Percentiles rank a stretch among this genome's conserved stretches.
These are phyloP conservation scores for Sebastes fasciatus DNA, from an alignment of 2,113 vertebrate species.

Conservation along the genomic window DNA sequence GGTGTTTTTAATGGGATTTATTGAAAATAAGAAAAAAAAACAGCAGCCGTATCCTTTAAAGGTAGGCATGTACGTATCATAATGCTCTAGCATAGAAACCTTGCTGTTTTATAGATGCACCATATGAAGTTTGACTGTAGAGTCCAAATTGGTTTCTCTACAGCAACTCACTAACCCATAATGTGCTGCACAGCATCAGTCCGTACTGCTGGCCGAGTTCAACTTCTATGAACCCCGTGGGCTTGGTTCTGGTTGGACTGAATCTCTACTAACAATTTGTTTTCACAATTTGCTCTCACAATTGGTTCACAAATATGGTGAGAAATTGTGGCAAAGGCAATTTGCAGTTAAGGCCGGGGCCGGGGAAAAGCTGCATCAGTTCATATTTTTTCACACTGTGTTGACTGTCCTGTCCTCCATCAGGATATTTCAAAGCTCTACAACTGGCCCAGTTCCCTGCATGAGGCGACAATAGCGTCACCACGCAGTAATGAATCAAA, in stretches of 20 bases:
- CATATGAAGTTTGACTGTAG: background rate
- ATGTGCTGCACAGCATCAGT: background rate
- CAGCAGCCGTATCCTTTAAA: background rate
- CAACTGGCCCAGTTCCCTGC: conserved; percentile 75
- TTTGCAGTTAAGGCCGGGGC: conserved; percentile 26
- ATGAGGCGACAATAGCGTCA: conserved; percentile 71
- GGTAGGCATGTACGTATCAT: background rate
- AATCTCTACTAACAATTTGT: conserved; percentile 19
- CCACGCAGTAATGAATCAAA: conserved; percentile 81
- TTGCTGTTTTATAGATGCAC: background rate
- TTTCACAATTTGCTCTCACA: conserved; percentile 30
- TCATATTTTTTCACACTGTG: conserved; percentile 34
- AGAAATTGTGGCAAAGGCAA: conserved; percentile 39
- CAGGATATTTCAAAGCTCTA: conserved; percentile 57
- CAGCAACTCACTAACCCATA: background rate
- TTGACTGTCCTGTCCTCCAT: conserved; percentile 52
- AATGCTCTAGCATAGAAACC: background rate
- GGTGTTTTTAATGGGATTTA: background rate
- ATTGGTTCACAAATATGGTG: conserved; percentile 35
- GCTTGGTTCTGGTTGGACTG: conserved; percentile 15
- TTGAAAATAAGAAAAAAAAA: background rate
- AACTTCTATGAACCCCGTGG: conserved; percentile 8
- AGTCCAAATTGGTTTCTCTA: background rate
- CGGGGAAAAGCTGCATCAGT: conserved; percentile 2
- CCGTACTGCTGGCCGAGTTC: background rate